Evolutionary conservation across 2,888 invertebrate species (phyloP).

Genomic region (Sipunculus nudus): DNA sequence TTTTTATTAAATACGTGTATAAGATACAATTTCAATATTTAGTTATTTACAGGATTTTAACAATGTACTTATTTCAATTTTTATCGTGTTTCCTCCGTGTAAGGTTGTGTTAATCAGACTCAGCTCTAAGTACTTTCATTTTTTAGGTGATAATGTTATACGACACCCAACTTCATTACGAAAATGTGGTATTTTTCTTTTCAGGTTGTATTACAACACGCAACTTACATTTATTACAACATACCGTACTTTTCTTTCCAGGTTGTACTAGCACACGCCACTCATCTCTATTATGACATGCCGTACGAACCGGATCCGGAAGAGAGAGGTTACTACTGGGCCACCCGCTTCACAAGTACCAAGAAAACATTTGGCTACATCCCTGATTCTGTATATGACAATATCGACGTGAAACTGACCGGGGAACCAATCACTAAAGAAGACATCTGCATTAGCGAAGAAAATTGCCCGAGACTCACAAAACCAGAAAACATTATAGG

Average conservation of each 20-base stretch:
- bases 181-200: too few species aligned
- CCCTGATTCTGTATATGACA: slow-evolving; percentile 39
- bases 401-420: slow-evolving; percentile 30
- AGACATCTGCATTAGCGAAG: slow-evolving; percentile 43
- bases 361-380: slow-evolving; percentile 50
- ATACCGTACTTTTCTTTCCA: slow-evolving; percentile 23
- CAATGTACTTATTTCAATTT: too few species aligned
- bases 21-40: too few species aligned
- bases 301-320: slow-evolving; percentile 52
- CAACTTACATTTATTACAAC: background rate
- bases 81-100: too few species aligned
- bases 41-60: too few species aligned
- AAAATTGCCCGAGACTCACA: slow-evolving; percentile 43
- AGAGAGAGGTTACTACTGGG: slow-evolving; percentile 62
- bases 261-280: slow-evolving; percentile 49
- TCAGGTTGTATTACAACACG: too few species aligned
- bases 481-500: slow-evolving; percentile 56
- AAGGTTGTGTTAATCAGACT: too few species aligned
- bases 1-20: too few species aligned
- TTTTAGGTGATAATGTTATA: too few species aligned
- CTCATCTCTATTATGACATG: slow-evolving; percentile 51
- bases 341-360: slow-evolving; percentile 54
- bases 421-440: slow-evolving; percentile 44
- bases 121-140: too few species aligned
- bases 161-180: too few species aligned